A percentile compares a stretch with the other conserved stretches of the same genome.
Conservation (phyloP, 2,797 vertebrate genomes). For the Garrulus glandarius region DNA sequence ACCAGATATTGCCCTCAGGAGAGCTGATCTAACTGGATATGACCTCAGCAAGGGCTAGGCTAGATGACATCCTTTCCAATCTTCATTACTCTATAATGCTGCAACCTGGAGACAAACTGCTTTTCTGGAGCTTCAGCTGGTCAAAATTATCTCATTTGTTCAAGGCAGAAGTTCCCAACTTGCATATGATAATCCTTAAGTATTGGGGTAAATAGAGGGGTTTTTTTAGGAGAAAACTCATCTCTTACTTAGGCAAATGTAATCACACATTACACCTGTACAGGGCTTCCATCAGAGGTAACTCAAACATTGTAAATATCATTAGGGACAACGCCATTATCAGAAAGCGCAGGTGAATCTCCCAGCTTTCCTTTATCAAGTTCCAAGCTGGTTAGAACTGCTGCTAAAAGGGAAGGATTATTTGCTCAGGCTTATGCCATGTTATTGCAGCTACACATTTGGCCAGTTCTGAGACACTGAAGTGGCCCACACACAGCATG, state of each 20-base stretch:
- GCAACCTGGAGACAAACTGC: background rate
- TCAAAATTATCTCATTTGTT: background rate
- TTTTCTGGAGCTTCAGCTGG: background rate
- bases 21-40: background rate
- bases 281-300: background rate
- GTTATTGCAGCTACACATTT: background rate
- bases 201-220: background rate
- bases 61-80: background rate
- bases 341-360: background rate
- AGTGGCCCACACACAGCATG: background rate
- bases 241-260: background rate
- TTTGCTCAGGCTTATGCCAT: background rate
- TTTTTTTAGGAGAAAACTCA: background rate
- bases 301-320: background rate
- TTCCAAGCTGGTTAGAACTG: background rate
- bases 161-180: background rate
- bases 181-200: background rate
- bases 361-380: background rate
- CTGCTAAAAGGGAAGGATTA: background rate
- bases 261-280: background rate
- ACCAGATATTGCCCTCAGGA: background rate
- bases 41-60: background rate
- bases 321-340: background rate
- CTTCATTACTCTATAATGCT: background rate
- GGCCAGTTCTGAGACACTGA: background rate